Conservation (phyloP, 2,113 vertebrate species). For the Polypterus bichir region DNA sequence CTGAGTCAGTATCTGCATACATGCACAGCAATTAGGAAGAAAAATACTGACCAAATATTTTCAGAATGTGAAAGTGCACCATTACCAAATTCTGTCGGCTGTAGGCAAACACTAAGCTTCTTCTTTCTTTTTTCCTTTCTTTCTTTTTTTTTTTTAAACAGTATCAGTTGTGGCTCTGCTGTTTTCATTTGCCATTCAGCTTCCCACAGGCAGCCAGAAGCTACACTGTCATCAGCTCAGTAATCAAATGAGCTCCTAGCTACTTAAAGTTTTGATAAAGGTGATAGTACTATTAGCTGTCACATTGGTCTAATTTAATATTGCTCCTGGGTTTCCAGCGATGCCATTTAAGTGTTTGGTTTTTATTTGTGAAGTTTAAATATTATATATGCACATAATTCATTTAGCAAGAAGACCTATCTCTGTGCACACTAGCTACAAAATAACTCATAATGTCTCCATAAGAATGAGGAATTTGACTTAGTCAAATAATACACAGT, state of each 20-base stretch:
- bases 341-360: too few species aligned
- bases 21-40: slow-evolving; percentile 26
- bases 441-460: too few species aligned
- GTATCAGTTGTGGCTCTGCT: slow-evolving; percentile 9
- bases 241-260: background rate
- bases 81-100: slow-evolving; percentile 26
- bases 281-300: background rate
- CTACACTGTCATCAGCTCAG: background rate
- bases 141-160: slow-evolving; percentile 11
- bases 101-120: slow-evolving; percentile 17
- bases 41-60: slow-evolving; percentile 26
- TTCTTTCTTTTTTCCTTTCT: background rate
- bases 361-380: too few species aligned
- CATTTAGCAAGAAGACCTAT: too few species aligned
- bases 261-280: background rate
- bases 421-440: too few species aligned
- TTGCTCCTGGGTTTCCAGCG: background rate
- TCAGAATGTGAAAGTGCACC: slow-evolving; percentile 29
- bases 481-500: too few species aligned
- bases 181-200: slow-evolving; percentile 21
- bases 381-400: too few species aligned
- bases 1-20: slow-evolving; percentile 28
- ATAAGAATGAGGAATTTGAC: too few species aligned
- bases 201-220: slow-evolving; percentile 23
- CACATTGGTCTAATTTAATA: background rate